Conservation (phyloP, 2,113 vertebrate species). For the Ptychochromis oligacanthus region DNA sequence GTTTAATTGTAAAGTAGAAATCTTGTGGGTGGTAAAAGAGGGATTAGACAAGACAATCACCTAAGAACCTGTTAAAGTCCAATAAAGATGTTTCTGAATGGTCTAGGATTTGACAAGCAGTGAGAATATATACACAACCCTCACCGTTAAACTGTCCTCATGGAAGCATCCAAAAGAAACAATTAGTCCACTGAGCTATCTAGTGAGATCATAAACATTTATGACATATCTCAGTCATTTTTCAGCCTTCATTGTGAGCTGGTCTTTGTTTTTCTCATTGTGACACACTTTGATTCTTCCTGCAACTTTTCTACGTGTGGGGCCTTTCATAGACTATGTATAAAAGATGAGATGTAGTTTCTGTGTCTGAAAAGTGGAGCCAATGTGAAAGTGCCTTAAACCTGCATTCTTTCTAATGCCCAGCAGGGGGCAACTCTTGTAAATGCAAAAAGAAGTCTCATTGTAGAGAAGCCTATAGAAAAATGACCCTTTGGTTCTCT, state of each 20-base stretch:
- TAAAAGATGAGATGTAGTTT: not conserved
- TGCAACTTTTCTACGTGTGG: not conserved
- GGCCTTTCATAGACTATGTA: not conserved
- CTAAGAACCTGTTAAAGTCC: not conserved
- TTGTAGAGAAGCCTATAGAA: not conserved
- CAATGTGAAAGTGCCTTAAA: not conserved
- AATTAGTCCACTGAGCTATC: not conserved
- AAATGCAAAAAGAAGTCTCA: not conserved
- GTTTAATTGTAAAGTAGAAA: not conserved
- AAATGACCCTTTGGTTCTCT: not conserved
- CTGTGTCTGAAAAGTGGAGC: not conserved
- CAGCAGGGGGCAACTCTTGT: not conserved
- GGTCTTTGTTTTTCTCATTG: not conserved
- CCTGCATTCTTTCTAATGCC: not conserved
- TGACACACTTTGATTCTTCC: not conserved
- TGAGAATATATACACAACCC: not conserved
- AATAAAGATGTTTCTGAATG: slow-evolving; percentile 8
- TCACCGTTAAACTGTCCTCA: not conserved
- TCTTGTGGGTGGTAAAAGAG: not conserved
- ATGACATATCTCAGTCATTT: not conserved
- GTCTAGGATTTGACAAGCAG: not conserved
- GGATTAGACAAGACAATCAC: not conserved
- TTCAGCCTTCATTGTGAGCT: not conserved
- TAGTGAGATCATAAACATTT: slow-evolving; percentile 9
- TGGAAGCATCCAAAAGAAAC: not conserved